Evolutionary conservation across 2,113 vertebrate genomes (phyloP).

Genomic region (Trematocara stigmaticum): DNA sequence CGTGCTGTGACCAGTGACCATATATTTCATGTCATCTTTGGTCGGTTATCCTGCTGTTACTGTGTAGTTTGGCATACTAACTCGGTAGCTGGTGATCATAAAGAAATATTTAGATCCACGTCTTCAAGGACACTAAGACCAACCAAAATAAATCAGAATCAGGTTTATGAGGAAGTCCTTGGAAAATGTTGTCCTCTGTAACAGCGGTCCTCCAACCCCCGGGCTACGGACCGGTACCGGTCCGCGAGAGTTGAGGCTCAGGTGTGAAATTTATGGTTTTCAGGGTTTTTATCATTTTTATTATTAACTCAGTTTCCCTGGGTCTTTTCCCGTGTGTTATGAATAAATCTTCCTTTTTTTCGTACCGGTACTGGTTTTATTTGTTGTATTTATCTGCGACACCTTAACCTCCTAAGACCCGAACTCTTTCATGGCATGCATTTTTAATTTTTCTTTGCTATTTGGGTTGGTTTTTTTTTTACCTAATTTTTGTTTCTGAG

Average conservation of each 20-base stretch:
- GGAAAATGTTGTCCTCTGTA: background rate
- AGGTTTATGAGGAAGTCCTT: background rate
- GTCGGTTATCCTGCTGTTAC: background rate
- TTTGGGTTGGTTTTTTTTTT: background rate
- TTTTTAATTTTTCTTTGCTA: background rate
- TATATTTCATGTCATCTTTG: background rate
- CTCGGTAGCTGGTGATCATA: background rate
- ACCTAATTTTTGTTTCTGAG: background rate
- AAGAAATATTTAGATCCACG: background rate
- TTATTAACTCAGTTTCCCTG: background rate
- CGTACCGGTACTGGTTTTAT: background rate
- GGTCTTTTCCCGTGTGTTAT: background rate
- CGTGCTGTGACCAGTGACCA: background rate
- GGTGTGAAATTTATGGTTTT: background rate
- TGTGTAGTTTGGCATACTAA: background rate
- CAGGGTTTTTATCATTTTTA: background rate
- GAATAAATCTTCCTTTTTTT: background rate
- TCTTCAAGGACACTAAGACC: background rate
- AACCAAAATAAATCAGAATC: background rate
- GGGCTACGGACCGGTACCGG: accelerated
- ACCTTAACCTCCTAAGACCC: background rate
- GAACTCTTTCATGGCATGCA: background rate
- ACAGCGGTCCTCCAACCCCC: background rate
- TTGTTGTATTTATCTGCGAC: background rate
- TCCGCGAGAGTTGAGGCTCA: background rate